Base-by-base conservation (phyloP, 2,888 invertebrate species). In the Merodon equestris region DNA sequence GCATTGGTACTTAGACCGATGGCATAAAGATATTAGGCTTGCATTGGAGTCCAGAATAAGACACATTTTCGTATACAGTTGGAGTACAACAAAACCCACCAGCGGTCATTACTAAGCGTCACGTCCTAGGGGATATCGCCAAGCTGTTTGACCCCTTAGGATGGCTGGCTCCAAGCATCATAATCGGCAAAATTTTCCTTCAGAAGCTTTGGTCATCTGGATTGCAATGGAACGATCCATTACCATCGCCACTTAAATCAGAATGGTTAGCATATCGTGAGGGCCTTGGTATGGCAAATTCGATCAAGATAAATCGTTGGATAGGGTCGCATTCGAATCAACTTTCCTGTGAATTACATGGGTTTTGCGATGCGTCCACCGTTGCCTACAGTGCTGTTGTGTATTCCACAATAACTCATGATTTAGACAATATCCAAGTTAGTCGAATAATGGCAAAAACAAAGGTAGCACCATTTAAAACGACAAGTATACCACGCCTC, bases 131-230 rank as follows among this genome's bases (percentile, higher is more conserved):
- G 7, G 27, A 27, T 27, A 27, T 48, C 17, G 48, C 48, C 15
- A 15, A 48, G 48, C 48, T 48, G 5, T 48, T 7, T 12, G 50
- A 50, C 19, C 50, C 19, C 9, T 27, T 50, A 15, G 50, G 50
- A 27, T 50, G 50, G 50, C 50, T 50, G 3, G 19, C 50, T 9
- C 19, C 50, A n/a, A 50, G 14, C 19, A 50, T 50, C 12, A 34
- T 50, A 50, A 10, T 50, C n/a, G 50, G 50, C 15, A 50, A 50
- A 15, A 50, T 50, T 5, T 50, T n/a, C 5, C 50, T 50, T 19
- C 50, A 50, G 14, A 27, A 50, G 50, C 12, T 50, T 18, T 50
- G 50, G 50, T 50, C 50, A 50, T 14, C 50, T 19, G 27, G 27
- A 1, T 12, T 50, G 15, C 13, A 18, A 14, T 50, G 50, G 50